Base-by-base conservation (phyloP, 1,140 invertebrate species). In the Caenorhabditis tropicalis region DNA sequence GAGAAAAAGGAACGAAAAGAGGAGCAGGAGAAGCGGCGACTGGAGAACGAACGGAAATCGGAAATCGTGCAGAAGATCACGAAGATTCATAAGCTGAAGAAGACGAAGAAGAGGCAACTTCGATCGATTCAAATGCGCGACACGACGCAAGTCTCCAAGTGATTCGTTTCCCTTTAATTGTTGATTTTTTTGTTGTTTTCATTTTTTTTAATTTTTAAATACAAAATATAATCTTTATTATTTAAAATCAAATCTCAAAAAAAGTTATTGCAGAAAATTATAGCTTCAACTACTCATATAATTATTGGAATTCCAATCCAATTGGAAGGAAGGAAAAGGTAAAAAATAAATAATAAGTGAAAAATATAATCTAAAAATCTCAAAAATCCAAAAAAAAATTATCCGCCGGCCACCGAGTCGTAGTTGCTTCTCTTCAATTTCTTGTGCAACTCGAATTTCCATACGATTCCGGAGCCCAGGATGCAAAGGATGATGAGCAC, bases 381-480 rank as follows among this genome's bases (percentile, higher is more conserved):
- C 7, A 65, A 33, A 36, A 65, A 36, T 65, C 58, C 29, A 5
- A 27, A 65, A 5, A 27, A 65, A 19, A 33, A 74, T 85, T 88
- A 90, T 82, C 89, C 89, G 19, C 89, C 89, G 51, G 89, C 89
- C 10, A 90, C 89, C 6, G 87, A 86, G 60, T 91, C 89, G 81
- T 90, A 90, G 82, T 87, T 91, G 24, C 88, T 85, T 10, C 89
- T 83, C 49, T 88, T 87, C 33, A 90, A 81, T 60, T 88, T 86
- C 74, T 91, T 91, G 83, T 90, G 89, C 12, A 90, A 82, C 83
- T 90, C 82, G 36, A 89, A 84, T 51, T 91, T 91, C 85, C 87
- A 91, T 9, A 90, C 88, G 65, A 87, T 87, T 33, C 90, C 90
- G 43, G 88, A 89, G 31, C 89, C 80, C 12, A 89, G 65, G 79